Evolutionary conservation across 2,888 invertebrate species (phyloP), one percentile per base, ranked within the genome.

Genomic region (Cheilosia urbana): DNA sequence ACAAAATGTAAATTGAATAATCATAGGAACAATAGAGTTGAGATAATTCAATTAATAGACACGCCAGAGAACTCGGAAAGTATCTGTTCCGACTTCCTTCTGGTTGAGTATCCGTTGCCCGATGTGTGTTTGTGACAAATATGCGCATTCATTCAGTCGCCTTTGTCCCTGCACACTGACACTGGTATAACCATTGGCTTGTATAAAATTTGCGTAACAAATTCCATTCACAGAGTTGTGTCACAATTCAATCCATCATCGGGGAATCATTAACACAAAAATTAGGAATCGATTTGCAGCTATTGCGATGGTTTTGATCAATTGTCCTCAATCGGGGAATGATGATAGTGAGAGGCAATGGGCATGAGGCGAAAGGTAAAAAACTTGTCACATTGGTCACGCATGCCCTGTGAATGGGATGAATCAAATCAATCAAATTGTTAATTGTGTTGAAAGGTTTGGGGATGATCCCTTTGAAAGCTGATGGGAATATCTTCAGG

Each of bases 141-240:
- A 77, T 72, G 27, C 63, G 27, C 34, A 58, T 58, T 68, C 69
- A 68, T 72, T 79, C 45, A 51, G 49, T 49, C 75, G 30, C 30
- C 30, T 30, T 65, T 75, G 66, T 81, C 57, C 45, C 68, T 75
- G 27, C 66, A 37, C 78, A 85, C 77, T 85, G 81, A 37, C 78
- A 85, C 77, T 85, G 81, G 27, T 72, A 7, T 7, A 85, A 21
- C 57, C 81, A 85, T 68, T 85, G 76, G 72, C 66, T 85, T 85
- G 85, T 72, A 81, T 77, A 81, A 72, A 85, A 85, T 85, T 85
- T 85, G 85, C 81, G 85, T 85, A 81, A 77, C 85, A 72, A 85
- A 85, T 85, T 85, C 55, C 49, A 27, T 68, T 55, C 62, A 60
- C 57, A 37, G 51, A 65, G 57, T 71, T 71, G 57, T 80, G 81